These are phyloP conservation scores for Dallia pectoralis DNA, from an alignment of 2,797 vertebrate species.

Conservation along the genomic window DNA sequence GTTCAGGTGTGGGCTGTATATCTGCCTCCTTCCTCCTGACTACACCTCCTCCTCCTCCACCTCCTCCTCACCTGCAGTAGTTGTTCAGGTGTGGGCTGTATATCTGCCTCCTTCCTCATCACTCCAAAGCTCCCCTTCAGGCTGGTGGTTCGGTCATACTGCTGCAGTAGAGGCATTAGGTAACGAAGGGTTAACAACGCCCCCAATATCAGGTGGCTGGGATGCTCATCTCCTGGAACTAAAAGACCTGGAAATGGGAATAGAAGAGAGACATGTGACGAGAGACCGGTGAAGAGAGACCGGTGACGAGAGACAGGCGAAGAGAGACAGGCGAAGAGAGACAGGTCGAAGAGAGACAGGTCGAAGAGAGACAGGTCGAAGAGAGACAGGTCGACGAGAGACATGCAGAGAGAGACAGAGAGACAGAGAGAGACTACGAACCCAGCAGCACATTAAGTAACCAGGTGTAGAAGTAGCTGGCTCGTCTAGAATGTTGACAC, in stretches of 20 bases:
- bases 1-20: not conserved
- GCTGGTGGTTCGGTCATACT: constrained; percentile 91
- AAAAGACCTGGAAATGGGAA: constrained; percentile 77
- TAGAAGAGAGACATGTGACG: not conserved
- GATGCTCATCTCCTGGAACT: constrained; percentile 84
- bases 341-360: not conserved
- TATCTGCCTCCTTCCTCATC: constrained; percentile 89
- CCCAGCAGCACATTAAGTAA: constrained; percentile 92
- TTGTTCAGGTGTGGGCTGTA: constrained; percentile 90
- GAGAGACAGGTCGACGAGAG: not conserved
- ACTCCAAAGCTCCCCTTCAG: constrained; percentile 97
- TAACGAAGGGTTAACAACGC: constrained; percentile 91
- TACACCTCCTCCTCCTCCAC: not conserved
- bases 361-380: not conserved
- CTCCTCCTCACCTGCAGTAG: constrained; percentile 81
- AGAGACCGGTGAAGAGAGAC: too few relatives aligned
- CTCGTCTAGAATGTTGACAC: constrained; percentile 91
- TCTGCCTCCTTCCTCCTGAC: too few relatives aligned
- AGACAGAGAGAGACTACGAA: constrained; percentile 57
- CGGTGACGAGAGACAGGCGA: too few relatives aligned
- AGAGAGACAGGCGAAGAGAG: not conserved
- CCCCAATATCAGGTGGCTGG: constrained; percentile 87
- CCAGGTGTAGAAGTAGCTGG: constrained; percentile 96
- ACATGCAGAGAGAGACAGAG: not conserved
- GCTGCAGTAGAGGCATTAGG: constrained; percentile 93